These are phyloP conservation scores for Cheilosia vernalis DNA, from an alignment of 2,888 invertebrate genomes.

Conservation along the genomic window DNA sequence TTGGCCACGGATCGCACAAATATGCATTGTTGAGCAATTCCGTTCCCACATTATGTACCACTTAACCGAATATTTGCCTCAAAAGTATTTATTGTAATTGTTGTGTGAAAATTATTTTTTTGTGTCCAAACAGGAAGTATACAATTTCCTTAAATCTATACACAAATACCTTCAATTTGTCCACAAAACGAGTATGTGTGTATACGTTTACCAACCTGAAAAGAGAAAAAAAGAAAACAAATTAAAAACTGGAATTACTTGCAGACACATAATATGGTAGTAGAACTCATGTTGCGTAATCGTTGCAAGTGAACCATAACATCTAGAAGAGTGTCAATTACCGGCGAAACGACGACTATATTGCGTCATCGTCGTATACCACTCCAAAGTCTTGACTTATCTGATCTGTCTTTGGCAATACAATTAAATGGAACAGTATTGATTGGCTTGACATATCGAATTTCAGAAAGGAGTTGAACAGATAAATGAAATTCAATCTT, in stretches of 20 bases:
- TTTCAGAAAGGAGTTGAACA: conserved; percentile 12
- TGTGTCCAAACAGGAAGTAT: conserved; percentile 3
- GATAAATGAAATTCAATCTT: conserved; percentile 41
- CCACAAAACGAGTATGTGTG: background rate
- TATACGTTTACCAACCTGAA: conserved; percentile 17
- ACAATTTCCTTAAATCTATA: conserved; percentile 13
- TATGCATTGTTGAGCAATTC: background rate
- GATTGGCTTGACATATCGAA: conserved; percentile 24
- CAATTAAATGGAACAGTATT: conserved; percentile 13
- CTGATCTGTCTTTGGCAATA: conserved; percentile 26
- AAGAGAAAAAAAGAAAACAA: background rate
- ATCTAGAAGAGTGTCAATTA: conserved; percentile 23
- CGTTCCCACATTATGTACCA: conserved; percentile 34
- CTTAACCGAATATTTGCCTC: background rate
- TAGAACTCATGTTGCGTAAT: conserved; percentile 22
- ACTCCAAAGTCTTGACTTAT: conserved; percentile 7
- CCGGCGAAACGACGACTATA: background rate
- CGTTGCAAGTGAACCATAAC: conserved; percentile 23
- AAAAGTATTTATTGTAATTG: background rate
- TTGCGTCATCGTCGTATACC: background rate
- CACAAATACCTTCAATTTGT: conserved; percentile 17
- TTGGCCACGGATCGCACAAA: conserved; percentile 1
- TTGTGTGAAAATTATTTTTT: background rate
- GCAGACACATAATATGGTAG: background rate
- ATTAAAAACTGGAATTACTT: conserved; percentile 2